These are phyloP conservation scores for Lagenorhynchus albirostris DNA, from an alignment of 2,113 vertebrate species.

Conservation along the genomic window DNA sequence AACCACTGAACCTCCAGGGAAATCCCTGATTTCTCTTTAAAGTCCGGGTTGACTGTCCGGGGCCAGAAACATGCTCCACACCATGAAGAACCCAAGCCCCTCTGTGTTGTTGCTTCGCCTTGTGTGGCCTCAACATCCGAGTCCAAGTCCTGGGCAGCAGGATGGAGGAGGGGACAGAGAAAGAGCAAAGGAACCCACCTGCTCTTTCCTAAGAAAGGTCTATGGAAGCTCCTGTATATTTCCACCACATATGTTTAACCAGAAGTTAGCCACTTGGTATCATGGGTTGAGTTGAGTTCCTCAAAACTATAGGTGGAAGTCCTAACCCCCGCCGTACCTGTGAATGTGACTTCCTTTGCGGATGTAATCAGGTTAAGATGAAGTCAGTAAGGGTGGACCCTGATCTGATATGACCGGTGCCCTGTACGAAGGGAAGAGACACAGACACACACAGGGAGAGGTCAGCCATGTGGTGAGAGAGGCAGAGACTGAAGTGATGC, in stretches of 20 bases:
- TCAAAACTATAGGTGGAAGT: background rate
- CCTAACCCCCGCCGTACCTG: background rate
- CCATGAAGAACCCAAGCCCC: background rate
- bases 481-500: background rate
- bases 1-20: fast-evolving
- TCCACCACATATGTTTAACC: background rate
- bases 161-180: background rate
- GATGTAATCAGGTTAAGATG: background rate
- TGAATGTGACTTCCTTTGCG: background rate
- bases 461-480: background rate
- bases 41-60: background rate
- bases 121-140: background rate
- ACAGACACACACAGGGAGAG: background rate
- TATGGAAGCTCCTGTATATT: background rate
- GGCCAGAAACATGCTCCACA: background rate
- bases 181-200: background rate
- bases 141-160: background rate
- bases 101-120: background rate
- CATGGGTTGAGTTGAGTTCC: background rate
- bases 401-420: background rate
- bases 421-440: background rate
- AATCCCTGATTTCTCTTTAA: background rate
- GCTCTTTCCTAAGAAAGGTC: background rate
- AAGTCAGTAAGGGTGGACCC: background rate
- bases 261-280: background rate